Base-by-base conservation (phyloP, 2,888 invertebrate genomes). In the Tipula vernalis region DNA sequence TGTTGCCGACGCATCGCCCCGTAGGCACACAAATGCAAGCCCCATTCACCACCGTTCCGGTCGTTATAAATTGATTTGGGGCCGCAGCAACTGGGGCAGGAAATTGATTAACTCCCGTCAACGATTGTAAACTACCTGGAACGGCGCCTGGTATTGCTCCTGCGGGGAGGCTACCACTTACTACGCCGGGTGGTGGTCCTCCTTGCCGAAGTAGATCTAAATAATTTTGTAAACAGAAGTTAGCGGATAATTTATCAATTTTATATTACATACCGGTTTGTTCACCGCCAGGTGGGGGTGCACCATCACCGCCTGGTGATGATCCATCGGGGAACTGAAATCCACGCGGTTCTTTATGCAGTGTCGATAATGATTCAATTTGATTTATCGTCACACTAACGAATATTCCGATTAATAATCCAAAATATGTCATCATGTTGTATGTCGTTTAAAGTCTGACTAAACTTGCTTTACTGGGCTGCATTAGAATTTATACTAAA, bases 1-100 rank as follows among this genome's bases (percentile, higher is more conserved):
- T 5, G 71, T 42, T 87, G 15, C 90, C 89, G 3, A 28, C 83
- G 86, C 91, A 91, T 5, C 90, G 90, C 6, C 91, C 91, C 0
- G 90, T 87, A 0, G 91, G 91, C 13, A 91, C 91, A 88, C 91
- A 91, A 6, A 89, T 89, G 86, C 91, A 91, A 0, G 89, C 88
- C 0, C 44, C 44, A 86, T 47, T 47, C 15, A n/a, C 6, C 5
- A 86, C 36, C 5, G 15, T 6, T 3, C 44, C 86, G 12, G 47
- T 42, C 13, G 36, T 28, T 28, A 71, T 3, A 12, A 71, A 28
- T 28, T 71, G 71, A 28, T 18, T 12, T 57, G 57, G 0, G 8
- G 0, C 8, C n/a, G 10, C 5, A 5, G 28, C 10, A 6, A 39
- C 3, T 39, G 39, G 2, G 10, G 10, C 71, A 3, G 71, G 71